Conservation (phyloP, 2,113 vertebrate genomes). For the Suricata suricatta region DNA sequence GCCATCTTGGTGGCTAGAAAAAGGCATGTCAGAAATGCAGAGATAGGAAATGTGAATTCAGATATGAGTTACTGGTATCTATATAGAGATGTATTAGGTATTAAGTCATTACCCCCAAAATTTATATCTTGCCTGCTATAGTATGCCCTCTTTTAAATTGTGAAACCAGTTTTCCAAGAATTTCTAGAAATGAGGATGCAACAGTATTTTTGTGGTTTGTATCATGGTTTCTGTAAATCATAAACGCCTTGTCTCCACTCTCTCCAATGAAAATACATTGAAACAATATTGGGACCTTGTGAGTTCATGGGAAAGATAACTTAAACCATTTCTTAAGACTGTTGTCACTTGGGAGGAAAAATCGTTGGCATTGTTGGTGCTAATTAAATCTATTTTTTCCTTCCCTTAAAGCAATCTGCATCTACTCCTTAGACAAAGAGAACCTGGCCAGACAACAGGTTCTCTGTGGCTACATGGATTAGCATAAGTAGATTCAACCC, state of each 20-base stretch:
- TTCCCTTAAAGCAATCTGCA: slow-evolving; percentile 29
- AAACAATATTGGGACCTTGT: neutral
- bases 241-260: neutral
- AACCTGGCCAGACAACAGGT: neutral
- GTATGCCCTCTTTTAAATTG: slow-evolving; percentile 19
- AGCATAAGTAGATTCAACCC: neutral
- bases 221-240: neutral
- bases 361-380: neutral
- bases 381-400: slow-evolving; percentile 45
- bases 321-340: slow-evolving; percentile 4
- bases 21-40: neutral
- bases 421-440: slow-evolving; percentile 32
- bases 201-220: neutral
- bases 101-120: slow-evolving; percentile 9
- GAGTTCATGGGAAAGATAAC: neutral
- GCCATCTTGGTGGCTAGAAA: neutral
- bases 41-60: slow-evolving; percentile 18
- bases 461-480: neutral
- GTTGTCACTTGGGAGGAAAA: neutral
- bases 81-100: neutral
- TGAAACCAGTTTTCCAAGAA: neutral
- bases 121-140: neutral
- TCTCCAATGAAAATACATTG: neutral
- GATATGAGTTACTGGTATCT: neutral
- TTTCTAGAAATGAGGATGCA: neutral